Percentiles rank a stretch among this genome's conserved stretches.
Evolutionary conservation across 2,113 vertebrate genomes (phyloP).

Genomic region (Plectropomus leopardus): DNA sequence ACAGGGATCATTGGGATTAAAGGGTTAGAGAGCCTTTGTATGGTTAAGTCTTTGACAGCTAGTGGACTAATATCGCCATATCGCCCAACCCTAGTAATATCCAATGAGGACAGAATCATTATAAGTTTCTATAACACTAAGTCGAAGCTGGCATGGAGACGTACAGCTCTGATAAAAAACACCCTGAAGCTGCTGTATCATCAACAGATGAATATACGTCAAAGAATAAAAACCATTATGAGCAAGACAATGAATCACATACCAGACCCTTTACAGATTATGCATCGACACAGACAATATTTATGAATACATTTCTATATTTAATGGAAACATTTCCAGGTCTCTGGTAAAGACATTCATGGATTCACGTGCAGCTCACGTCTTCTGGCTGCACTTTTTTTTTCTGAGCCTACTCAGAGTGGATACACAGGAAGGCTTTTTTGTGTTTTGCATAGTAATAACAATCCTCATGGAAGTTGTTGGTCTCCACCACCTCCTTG

Average conservation of each 20-base stretch:
- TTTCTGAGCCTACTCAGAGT: slow-evolving; percentile 77
- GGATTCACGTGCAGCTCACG: slow-evolving; percentile 12
- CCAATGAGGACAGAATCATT: not conserved
- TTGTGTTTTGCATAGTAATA: slow-evolving; percentile 84
- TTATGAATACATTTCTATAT: slow-evolving; percentile 30
- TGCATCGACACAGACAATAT: slow-evolving; percentile 8
- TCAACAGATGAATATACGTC: not conserved
- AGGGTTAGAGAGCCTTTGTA: not conserved
- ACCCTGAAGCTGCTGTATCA: slow-evolving; percentile 32
- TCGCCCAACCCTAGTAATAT: not conserved
- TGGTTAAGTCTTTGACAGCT: not conserved
- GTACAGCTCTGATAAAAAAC: slow-evolving; percentile 8
- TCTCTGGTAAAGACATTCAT: slow-evolving; percentile 43
- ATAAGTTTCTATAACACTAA: not conserved
- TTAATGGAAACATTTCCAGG: slow-evolving; percentile 30
- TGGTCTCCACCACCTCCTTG: slow-evolving; percentile 84
- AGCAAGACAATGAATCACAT: slow-evolving; percentile 25
- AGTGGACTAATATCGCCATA: not conserved
- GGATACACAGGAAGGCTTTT: slow-evolving; percentile 81
- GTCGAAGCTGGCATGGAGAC: slow-evolving; percentile 31
- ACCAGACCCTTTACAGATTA: slow-evolving; percentile 40
- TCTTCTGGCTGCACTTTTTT: not conserved
- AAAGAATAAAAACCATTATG: slow-evolving; percentile 3
- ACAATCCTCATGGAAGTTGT: slow-evolving; percentile 84
- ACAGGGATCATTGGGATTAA: not conserved